Evolutionary conservation across 2,113 vertebrate species (phyloP).

Genomic region (Pterocles orientalis): DNA sequence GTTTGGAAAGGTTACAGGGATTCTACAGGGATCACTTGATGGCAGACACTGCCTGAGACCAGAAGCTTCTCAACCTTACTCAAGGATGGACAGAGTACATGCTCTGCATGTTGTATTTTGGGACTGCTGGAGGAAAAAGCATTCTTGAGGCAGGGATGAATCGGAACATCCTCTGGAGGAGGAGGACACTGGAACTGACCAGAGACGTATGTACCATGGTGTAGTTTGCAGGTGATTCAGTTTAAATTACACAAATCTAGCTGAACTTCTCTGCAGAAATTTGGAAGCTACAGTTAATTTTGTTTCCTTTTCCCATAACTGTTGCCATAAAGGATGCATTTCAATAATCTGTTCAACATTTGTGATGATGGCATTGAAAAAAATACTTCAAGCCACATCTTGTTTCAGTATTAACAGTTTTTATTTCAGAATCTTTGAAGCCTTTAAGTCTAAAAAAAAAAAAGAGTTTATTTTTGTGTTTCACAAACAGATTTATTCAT

Average conservation of each 20-base stretch:
- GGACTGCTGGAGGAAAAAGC: conserved; percentile 38
- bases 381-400: conserved; percentile 26
- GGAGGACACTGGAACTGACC: not conserved
- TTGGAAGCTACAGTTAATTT: conserved; percentile 53
- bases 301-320: conserved; percentile 8
- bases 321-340: conserved; percentile 30
- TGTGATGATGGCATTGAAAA: conserved; percentile 10
- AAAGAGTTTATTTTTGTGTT: conserved; percentile 42
- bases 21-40: conserved; percentile 29
- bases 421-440: conserved; percentile 30
- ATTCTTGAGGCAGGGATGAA: not conserved
- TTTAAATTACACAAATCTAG: not conserved
- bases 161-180: not conserved
- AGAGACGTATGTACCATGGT: not conserved
- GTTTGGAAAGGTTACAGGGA: conserved; percentile 53
- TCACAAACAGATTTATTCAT: not conserved
- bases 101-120: not conserved
- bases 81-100: not conserved
- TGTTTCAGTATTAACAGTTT: conserved; percentile 44
- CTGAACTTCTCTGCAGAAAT: conserved; percentile 9
- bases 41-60: conserved; percentile 39
- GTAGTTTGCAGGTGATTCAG: conserved; percentile 20
- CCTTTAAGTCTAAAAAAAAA: conserved; percentile 6
- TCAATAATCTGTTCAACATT: conserved; percentile 4
- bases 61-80: conserved; percentile 25